Base-by-base conservation (phyloP, 1,140 invertebrate species). In the Temnothorax nylanderi region DNA sequence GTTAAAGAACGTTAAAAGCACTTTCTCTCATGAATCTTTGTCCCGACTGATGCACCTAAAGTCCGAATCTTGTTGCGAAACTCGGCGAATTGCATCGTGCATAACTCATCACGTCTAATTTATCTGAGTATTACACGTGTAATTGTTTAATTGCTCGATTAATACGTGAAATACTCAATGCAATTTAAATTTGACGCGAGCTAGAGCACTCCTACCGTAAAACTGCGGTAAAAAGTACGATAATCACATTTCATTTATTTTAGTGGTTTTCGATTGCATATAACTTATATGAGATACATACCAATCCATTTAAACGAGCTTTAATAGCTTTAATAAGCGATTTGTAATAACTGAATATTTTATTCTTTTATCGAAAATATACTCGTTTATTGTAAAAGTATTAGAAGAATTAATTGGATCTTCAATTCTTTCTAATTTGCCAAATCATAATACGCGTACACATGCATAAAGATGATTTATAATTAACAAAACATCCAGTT, bases 21-120 rank as follows among this genome's bases (percentile, higher is more conserved):
- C 88, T 90, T 90, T 90, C 88, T 89, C 88, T 85, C 74, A 51
- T 80, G 82, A 78, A 84, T 84, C 80, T 47, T 21, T 56, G 60
- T 34, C 13, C 37, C 16, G 37, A 21, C 10, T 34, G 54, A 32
- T 13, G 51, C 26, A 16, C 26, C 54, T 54, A 74, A 75, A 60
- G 41, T 60, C 26, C 54, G 26, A 11, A 32, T 69, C 65, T 41
- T 16, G 54, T 74, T 84, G 26, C 41, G 69, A 75, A 60, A 84
- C 41, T 16, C 41, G 32, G 54, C 65, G 18, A 82, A 72, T 51
- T 18, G 4, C 47, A 16, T 77, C 3, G 21, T 10, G n/a, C 44
- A 21, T 26, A 26, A 69, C 64, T 71, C 26, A 37, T 62, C 62
- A n/a, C 11, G 18, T 34, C 32, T 58, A 11, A 82, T 74, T 82